phyloP scores from a whole-genome alignment of 2,888 invertebrate species.

The Endotricha flammealis region DNA sequence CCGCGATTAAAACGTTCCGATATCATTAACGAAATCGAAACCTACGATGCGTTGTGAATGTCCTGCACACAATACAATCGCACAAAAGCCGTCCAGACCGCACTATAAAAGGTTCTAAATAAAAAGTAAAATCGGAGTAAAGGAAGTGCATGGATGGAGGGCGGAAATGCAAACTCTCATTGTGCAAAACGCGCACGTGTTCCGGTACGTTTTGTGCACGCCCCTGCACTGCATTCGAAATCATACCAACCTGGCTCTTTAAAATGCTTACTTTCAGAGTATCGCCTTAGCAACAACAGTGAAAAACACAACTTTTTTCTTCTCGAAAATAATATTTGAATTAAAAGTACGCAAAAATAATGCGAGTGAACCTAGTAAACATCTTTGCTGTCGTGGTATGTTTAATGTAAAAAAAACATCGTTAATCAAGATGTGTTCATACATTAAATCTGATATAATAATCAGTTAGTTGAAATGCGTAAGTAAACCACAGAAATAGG shows the following conservation, averaged over 20 bases:
- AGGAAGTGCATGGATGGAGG: slow-evolving; percentile 75
- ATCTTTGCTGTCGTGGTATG: too few species aligned
- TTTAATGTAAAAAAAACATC: too few species aligned
- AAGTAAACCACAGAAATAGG: too few species aligned
- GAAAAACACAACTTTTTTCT: slow-evolving; percentile 1
- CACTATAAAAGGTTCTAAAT: slow-evolving; percentile 64
- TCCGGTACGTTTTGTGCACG: slow-evolving; percentile 68
- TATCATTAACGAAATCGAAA: slow-evolving; percentile 78
- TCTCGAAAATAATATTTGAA: too few species aligned
- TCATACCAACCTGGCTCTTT: slow-evolving; percentile 45
- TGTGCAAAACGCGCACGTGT: slow-evolving; percentile 76
- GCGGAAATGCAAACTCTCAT: slow-evolving; percentile 77
- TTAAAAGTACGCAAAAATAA: too few species aligned
- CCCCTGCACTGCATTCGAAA: slow-evolving; percentile 45
- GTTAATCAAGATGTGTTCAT: too few species aligned
- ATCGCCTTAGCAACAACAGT: slow-evolving; percentile 19
- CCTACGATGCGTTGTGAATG: slow-evolving; percentile 73
- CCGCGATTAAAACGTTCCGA: slow-evolving; percentile 62
- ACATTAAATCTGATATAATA: too few species aligned
- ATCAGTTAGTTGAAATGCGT: too few species aligned
- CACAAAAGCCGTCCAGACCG: slow-evolving; percentile 65
- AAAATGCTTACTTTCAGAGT: slow-evolving; percentile 46
- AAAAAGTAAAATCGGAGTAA: slow-evolving; percentile 73
- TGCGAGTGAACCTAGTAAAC: too few species aligned
- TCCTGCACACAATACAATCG: slow-evolving; percentile 56